phyloP scores from a whole-genome alignment of 2,888 invertebrate genomes.

The Pyrocoelia pectoralis region DNA sequence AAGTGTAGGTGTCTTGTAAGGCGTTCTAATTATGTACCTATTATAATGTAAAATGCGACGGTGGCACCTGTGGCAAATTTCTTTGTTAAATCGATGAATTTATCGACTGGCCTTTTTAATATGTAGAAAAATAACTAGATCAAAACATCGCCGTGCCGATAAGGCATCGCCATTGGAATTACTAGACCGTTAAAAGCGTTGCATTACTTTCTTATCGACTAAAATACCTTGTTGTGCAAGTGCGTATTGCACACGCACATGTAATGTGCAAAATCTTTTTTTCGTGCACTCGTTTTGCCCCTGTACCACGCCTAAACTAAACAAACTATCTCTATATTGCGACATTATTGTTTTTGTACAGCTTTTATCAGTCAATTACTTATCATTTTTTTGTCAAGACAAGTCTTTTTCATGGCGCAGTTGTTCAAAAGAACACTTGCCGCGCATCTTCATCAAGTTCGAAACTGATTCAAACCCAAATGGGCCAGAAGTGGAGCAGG shows the following conservation, averaged over 20 bases:
- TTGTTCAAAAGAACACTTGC: too few species aligned
- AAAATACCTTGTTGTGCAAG: background rate
- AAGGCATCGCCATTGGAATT: background rate
- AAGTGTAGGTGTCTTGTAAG: background rate
- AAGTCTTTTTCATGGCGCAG: too few species aligned
- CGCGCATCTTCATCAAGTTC: background rate
- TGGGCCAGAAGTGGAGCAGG: background rate
- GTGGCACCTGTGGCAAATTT: background rate
- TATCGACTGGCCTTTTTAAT: background rate
- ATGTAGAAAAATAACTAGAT: background rate
- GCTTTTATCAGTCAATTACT: too few species aligned
- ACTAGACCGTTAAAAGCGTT: background rate
- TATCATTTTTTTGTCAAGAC: too few species aligned
- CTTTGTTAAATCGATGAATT: background rate
- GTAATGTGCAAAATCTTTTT: too few species aligned
- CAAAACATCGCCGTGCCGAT: background rate
- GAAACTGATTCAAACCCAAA: background rate
- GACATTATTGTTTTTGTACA: too few species aligned
- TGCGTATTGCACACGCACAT: too few species aligned
- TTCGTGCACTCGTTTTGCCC: too few species aligned
- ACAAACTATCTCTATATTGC: too few species aligned
- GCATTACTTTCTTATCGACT: background rate
- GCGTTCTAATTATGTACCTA: conserved; percentile 9
- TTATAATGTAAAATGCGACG: background rate
- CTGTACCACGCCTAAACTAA: too few species aligned